Evolutionary conservation across 2,797 vertebrate genomes (phyloP).

Genomic region (Cheirogaleus major): DNA sequence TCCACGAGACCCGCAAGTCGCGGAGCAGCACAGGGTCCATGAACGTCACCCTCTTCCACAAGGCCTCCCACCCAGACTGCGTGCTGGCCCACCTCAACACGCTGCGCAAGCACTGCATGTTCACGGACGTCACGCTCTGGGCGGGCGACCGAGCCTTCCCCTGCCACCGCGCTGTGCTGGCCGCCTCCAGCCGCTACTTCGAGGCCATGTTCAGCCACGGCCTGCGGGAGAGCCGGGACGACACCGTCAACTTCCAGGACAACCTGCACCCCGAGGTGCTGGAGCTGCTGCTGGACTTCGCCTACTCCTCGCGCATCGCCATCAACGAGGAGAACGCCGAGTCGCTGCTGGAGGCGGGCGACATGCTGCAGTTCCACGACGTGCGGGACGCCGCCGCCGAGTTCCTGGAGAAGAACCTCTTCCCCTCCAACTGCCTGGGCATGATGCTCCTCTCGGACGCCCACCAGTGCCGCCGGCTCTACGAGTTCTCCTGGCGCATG

Average conservation of each 20-base stretch:
- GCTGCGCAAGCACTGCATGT: conserved; percentile 94
- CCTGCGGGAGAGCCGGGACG: conserved; percentile 93
- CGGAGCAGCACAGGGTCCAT: conserved; percentile 94
- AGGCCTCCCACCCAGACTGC: conserved; percentile 94
- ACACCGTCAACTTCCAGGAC: conserved; percentile 94
- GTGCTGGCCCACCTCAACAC: conserved; percentile 95
- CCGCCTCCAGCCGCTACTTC: conserved; percentile 96
- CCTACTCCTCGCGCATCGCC: conserved; percentile 94
- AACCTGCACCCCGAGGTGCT: conserved; percentile 96
- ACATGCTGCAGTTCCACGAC: conserved; percentile 97
- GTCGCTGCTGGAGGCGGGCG: conserved; percentile 94
- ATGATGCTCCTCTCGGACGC: conserved; percentile 96
- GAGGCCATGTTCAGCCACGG: conserved; percentile 98
- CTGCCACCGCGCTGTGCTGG: conserved; percentile 95
- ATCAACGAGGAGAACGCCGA: conserved; percentile 97
- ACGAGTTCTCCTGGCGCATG: conserved; percentile 95
- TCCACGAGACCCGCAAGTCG: conserved; percentile 97
- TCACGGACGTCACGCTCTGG: conserved; percentile 96
- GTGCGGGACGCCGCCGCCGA: conserved; percentile 94
- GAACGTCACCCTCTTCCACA: conserved; percentile 96
- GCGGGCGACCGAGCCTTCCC: conserved; percentile 94
- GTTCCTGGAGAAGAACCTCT: conserved; percentile 95
- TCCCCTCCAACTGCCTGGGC: conserved; percentile 95
- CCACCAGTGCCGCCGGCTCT: conserved; percentile 95
- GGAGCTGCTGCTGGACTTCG: conserved; percentile 96